Evolutionary conservation across 2,797 vertebrate species (phyloP).

Genomic region (Hydrolagus colliei): DNA sequence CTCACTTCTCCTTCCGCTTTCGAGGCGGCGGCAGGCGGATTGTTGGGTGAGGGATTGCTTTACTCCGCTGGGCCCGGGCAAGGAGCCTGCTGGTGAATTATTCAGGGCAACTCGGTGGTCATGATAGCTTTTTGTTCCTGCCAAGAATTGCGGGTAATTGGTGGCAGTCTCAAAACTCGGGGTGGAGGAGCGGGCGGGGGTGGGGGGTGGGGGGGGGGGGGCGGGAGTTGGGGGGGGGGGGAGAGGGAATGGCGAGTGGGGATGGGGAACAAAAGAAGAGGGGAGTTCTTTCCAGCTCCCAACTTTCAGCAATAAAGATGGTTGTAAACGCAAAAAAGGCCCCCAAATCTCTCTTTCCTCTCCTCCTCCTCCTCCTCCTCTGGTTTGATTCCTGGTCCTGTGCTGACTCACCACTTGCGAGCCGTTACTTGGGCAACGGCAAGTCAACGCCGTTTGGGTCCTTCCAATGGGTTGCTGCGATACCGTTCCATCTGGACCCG

Average conservation of each 20-base stretch:
- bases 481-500: slow-evolving; percentile 52
- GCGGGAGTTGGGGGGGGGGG: not conserved
- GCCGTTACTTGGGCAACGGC: slow-evolving; percentile 54
- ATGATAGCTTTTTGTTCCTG: not conserved
- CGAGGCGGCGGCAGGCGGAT: no score
- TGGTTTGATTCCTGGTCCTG: slow-evolving; percentile 42
- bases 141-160: not conserved
- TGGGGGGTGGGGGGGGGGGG: not conserved
- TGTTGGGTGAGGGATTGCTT: not conserved
- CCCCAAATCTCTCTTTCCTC: slow-evolving; percentile 40
- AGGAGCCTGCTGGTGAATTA: not conserved
- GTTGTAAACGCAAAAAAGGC: slow-evolving; percentile 48
- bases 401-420: slow-evolving; percentile 57
- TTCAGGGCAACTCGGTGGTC: not conserved
- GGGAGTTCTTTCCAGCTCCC: slow-evolving; percentile 57
- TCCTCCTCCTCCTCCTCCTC: slow-evolving; percentile 48
- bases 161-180: not conserved
- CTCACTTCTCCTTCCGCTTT: not conserved
- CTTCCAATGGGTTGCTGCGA: slow-evolving; percentile 57
- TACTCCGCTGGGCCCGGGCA: not conserved
- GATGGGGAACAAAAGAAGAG: not conserved
- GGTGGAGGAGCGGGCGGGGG: no score
- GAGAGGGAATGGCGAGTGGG: no score
- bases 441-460: slow-evolving; percentile 40
- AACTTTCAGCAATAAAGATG: slow-evolving; percentile 60